Evolutionary conservation across 2,797 vertebrate genomes (phyloP).

Genomic region (Melanotaenia boesemani): DNA sequence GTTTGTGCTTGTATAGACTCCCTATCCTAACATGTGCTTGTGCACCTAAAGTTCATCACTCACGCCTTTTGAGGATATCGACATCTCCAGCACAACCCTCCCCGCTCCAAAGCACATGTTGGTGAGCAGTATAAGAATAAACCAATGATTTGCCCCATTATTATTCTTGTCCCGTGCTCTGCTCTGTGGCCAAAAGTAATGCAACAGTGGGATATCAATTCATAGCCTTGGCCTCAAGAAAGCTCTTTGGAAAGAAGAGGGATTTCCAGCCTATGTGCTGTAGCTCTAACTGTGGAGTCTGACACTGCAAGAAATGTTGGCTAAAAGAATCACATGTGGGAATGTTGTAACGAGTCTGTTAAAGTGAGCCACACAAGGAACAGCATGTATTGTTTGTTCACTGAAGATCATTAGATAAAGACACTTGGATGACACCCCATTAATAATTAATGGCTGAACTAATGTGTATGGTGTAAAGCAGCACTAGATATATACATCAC

Average conservation of each 20-base stretch:
- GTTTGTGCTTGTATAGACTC: conserved; percentile 13
- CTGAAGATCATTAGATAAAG: conserved; percentile 41
- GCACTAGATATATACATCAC: conserved; percentile 14
- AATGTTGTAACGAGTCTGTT: conserved; percentile 50
- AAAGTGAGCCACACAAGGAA: conserved; percentile 28
- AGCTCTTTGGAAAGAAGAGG: conserved; percentile 77
- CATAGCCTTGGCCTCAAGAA: conserved; percentile 76
- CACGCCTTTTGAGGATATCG: conserved; percentile 57
- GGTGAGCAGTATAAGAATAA: conserved; percentile 57
- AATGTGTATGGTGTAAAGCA: conserved; percentile 11
- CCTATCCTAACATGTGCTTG: conserved; percentile 35
- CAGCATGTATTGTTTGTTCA: conserved; percentile 42
- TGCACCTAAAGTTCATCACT: conserved; percentile 49
- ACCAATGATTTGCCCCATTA: conserved; percentile 70
- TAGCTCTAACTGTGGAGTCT: conserved; percentile 53
- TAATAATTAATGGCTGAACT: conserved; percentile 40
- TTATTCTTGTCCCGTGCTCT: conserved; percentile 68
- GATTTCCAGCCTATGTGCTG: conserved; percentile 69
- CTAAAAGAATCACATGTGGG: conserved; percentile 48
- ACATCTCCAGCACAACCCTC: conserved; percentile 45
- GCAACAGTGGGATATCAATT: conserved; percentile 80
- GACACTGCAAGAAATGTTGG: conserved; percentile 52
- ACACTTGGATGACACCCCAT: conserved; percentile 29
- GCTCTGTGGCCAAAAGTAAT: conserved; percentile 76
- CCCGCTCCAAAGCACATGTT: conserved; percentile 35